phyloP scores from a whole-genome alignment of 2,113 vertebrate species.

The Hipposideros armiger region DNA sequence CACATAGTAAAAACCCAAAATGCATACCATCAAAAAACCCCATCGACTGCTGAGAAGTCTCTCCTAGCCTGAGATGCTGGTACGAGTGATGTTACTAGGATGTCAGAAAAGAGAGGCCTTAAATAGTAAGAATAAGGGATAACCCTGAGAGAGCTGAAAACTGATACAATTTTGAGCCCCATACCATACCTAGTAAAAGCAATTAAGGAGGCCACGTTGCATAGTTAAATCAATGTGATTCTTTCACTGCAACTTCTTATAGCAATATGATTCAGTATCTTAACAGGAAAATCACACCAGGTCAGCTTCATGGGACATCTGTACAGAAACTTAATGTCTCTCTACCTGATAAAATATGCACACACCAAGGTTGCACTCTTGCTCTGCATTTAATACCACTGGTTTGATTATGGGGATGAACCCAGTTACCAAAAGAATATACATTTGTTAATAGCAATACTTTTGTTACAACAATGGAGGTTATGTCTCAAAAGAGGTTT shows the following conservation, averaged over 20 bases:
- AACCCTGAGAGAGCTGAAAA: neutral
- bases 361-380: neutral
- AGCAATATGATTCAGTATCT: neutral
- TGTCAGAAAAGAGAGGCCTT: neutral
- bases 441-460: neutral
- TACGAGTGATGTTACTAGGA: neutral
- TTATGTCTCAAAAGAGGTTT: neutral
- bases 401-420: neutral
- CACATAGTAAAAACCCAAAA: neutral
- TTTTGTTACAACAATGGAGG: neutral
- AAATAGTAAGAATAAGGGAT: neutral
- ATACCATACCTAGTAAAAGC: neutral
- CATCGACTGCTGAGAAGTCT: neutral
- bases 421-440: neutral
- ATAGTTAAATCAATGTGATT: neutral
- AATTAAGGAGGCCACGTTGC: neutral
- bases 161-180: neutral
- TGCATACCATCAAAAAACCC: neutral
- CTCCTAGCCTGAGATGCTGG: neutral
- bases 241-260: neutral
- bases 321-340: neutral
- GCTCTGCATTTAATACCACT: neutral
- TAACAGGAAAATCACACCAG: neutral
- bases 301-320: neutral
- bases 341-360: neutral